These are phyloP conservation scores for Triplophysa siluroides DNA, from an alignment of 2,113 vertebrate genomes.

Conservation along the genomic window DNA sequence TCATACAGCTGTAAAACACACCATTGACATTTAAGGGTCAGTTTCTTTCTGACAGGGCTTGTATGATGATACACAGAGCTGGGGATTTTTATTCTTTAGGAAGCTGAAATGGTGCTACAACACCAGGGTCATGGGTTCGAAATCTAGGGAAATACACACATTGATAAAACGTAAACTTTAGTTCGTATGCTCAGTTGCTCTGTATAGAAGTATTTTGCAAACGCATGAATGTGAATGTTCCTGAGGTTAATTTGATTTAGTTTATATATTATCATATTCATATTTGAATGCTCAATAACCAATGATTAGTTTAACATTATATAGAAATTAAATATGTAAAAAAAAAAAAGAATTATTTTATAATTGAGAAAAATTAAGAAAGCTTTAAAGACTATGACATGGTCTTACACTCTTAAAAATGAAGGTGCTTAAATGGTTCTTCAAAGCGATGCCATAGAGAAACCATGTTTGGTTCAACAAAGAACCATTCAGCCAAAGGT, in stretches of 20 bases:
- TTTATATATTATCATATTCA: neutral
- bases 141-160: neutral
- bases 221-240: neutral
- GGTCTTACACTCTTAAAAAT: too few relatives aligned
- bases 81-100: neutral
- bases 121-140: neutral
- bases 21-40: constrained; percentile 42
- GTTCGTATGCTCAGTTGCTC: neutral
- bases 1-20: constrained; percentile 47
- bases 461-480: too few relatives aligned
- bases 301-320: too few relatives aligned
- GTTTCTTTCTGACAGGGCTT: constrained; percentile 32
- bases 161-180: neutral
- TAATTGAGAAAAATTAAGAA: too few relatives aligned
- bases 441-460: too few relatives aligned
- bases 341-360: too few relatives aligned
- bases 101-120: neutral
- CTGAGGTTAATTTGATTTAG: neutral
- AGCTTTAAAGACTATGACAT: neutral
- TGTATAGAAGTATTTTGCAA: neutral
- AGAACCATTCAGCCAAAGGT: too few relatives aligned
- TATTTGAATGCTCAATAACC: neutral
- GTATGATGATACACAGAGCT: constrained; percentile 22
- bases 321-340: too few relatives aligned
- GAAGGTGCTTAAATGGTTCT: too few relatives aligned